Percentiles rank a stretch among this genome's conserved stretches.
These are phyloP conservation scores for Lordiphosa stackelbergi DNA, from an alignment of 1,140 invertebrate species.

Conservation along the genomic window DNA sequence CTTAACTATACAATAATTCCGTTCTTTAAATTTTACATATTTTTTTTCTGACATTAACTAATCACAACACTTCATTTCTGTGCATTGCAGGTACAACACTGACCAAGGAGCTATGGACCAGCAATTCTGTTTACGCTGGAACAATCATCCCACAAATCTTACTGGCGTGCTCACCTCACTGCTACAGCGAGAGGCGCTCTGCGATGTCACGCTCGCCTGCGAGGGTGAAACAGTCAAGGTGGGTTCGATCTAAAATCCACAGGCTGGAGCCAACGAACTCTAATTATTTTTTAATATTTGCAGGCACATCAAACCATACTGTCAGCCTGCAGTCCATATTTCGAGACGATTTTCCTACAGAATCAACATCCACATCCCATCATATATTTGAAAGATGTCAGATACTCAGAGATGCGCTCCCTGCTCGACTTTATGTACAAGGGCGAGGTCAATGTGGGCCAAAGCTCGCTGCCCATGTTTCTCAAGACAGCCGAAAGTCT, in stretches of 20 bases:
- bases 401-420: constrained; percentile 91
- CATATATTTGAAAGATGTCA: constrained; percentile 93
- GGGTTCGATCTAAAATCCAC: constrained; percentile 9
- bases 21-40: too few relatives aligned
- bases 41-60: too few relatives aligned
- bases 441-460: constrained; percentile 92
- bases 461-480: constrained; percentile 91
- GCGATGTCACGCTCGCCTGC: constrained; percentile 95
- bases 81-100: constrained; percentile 71
- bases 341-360: constrained; percentile 94
- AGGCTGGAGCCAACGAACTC: too few relatives aligned
- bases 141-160: constrained; percentile 93
- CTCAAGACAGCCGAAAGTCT: constrained; percentile 93
- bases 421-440: constrained; percentile 94
- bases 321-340: constrained; percentile 95
- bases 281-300: background rate
- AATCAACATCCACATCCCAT: constrained; percentile 94
- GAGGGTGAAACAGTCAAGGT: constrained; percentile 92
- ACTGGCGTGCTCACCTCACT: constrained; percentile 92
- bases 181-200: constrained; percentile 90
- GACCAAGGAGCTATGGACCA: constrained; percentile 87
- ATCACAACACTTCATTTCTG: too few relatives aligned
- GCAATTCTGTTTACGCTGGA: constrained; percentile 96
- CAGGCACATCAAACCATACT: constrained; percentile 94
- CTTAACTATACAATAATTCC: too few relatives aligned